phyloP scores from a whole-genome alignment of 1,140 invertebrate species.

The Ips typographus region DNA sequence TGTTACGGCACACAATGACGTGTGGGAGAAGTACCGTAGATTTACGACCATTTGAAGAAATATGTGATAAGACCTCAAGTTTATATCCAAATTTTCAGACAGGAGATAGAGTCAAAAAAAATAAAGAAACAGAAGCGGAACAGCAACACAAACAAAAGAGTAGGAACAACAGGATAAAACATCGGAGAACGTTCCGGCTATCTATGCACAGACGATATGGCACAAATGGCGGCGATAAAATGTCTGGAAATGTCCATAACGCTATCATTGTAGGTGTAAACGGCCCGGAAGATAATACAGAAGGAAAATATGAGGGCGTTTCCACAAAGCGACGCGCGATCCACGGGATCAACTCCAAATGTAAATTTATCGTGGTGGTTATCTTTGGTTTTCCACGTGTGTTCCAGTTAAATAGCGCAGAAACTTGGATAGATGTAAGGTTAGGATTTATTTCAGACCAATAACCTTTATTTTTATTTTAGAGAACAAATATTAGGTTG shows the following conservation, averaged over 20 bases:
- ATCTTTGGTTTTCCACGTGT: slow-evolving; percentile 30
- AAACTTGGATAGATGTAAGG: slow-evolving; percentile 22
- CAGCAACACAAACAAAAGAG: neutral
- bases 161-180: slow-evolving; percentile 19
- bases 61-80: no score
- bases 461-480: neutral
- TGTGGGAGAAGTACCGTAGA: slow-evolving; percentile 23
- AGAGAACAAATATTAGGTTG: no score
- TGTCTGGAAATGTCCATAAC: slow-evolving; percentile 48
- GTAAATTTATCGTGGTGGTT: slow-evolving; percentile 40
- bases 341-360: slow-evolving; percentile 42
- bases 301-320: slow-evolving; percentile 45
- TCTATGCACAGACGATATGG: slow-evolving; percentile 49
- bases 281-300: slow-evolving; percentile 51
- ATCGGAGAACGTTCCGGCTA: slow-evolving; percentile 33
- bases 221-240: slow-evolving; percentile 51
- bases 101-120: no score
- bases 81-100: no score
- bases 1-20: slow-evolving; percentile 22
- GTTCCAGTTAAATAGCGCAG: slow-evolving; percentile 30
- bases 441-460: neutral
- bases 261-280: slow-evolving; percentile 51
- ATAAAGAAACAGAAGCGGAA: neutral
- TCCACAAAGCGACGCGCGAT: slow-evolving; percentile 37
- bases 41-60: neutral